Conservation (phyloP, 2,797 vertebrate genomes). For the Myotis findleyi region DNA sequence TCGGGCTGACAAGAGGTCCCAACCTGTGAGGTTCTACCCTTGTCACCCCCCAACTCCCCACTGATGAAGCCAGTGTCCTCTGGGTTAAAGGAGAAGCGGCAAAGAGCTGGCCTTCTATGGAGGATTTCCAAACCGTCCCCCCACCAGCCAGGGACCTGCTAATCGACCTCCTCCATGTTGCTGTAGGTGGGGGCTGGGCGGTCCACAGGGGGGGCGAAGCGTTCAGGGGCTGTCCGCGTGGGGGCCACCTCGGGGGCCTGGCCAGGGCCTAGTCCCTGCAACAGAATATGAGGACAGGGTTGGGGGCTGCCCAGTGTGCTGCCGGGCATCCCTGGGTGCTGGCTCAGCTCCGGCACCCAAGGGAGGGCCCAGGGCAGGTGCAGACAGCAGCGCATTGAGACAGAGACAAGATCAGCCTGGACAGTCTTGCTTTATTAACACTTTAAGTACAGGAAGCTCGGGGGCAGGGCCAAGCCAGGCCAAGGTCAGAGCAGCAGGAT, state of each 20-base stretch:
- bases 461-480: constrained; percentile 57
- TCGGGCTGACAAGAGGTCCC: constrained; percentile 51
- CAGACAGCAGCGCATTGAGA: constrained; percentile 76
- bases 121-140: constrained; percentile 66
- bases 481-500: constrained; percentile 63
- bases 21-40: constrained; percentile 62
- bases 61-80: constrained; percentile 73
- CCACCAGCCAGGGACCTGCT: constrained; percentile 82
- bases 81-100: constrained; percentile 71
- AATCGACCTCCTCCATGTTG: constrained; percentile 99
- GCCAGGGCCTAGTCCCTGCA: constrained; percentile 96
- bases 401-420: constrained; percentile 81
- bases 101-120: constrained; percentile 69
- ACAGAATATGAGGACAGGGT: constrained; percentile 87
- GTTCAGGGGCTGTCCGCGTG: constrained; percentile 91
- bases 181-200: constrained; percentile 94
- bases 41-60: constrained; percentile 50
- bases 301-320: constrained; percentile 77
- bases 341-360: constrained; percentile 77
- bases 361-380: constrained; percentile 78
- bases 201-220: constrained; percentile 91
- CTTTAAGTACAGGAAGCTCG: constrained; percentile 79
- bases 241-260: constrained; percentile 93
- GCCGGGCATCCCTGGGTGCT: constrained; percentile 82
- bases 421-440: constrained; percentile 82